These are phyloP conservation scores for Alexandromys oeconomus DNA, from an alignment of 2,797 vertebrate genomes.

Conservation along the genomic window DNA sequence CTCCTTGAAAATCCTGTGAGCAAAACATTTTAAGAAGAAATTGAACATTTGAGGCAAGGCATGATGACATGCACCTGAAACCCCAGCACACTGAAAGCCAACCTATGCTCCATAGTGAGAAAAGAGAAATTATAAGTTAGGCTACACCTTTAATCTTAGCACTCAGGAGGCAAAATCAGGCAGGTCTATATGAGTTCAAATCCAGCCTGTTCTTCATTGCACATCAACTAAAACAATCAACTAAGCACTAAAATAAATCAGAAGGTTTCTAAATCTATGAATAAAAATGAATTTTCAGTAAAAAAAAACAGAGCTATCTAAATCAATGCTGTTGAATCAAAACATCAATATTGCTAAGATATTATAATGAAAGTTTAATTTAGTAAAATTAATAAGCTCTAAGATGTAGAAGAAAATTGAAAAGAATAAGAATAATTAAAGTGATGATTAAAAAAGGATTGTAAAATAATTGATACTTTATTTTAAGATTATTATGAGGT, in stretches of 20 bases:
- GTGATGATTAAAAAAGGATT: neutral
- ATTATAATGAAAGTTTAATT: neutral
- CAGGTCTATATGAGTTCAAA: neutral
- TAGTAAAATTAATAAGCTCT: neutral
- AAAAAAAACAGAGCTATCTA: neutral
- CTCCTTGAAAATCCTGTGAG: constrained; percentile 7
- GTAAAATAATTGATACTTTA: neutral
- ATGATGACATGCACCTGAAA: neutral
- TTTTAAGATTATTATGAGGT: constrained; percentile 12
- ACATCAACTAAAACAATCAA: neutral
- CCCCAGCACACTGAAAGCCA: neutral
- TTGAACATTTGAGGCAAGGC: neutral
- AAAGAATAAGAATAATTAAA: neutral
- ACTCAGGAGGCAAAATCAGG: neutral
- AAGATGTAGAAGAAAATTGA: neutral
- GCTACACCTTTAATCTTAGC: neutral
- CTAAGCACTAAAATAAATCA: neutral
- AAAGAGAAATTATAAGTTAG: neutral
- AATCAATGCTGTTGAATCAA: neutral
- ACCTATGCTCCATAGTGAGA: neutral
- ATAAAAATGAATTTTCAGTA: neutral
- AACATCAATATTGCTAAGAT: neutral
- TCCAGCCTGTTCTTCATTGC: neutral
- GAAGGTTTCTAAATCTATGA: neutral
- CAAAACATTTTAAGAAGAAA: neutral